Conservation (phyloP, 2,888 invertebrate species). For the Agrotis exclamationis region DNA sequence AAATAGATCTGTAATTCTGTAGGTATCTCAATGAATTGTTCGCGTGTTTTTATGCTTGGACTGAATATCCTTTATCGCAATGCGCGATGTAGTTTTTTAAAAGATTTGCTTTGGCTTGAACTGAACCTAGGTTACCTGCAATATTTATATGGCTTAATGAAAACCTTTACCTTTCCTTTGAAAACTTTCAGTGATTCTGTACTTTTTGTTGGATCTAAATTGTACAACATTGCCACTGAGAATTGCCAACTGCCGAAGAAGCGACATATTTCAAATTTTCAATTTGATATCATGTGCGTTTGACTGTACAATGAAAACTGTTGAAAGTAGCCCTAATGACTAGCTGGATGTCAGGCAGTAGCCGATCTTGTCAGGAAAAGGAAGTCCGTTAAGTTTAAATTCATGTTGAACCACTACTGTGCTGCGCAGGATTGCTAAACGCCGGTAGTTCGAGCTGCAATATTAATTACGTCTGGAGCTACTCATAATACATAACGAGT, state of each 20-base stretch:
- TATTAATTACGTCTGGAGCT: constrained; percentile 22
- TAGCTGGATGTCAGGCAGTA: neutral
- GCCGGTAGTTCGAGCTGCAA: constrained; percentile 19
- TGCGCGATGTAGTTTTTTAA: neutral
- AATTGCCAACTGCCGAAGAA: no score
- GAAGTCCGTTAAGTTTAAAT: constrained; percentile 24
- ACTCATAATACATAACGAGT: constrained; percentile 18
- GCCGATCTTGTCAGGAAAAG: constrained; percentile 19
- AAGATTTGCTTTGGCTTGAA: no score
- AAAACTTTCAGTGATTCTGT: no score
- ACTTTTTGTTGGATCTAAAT: no score
- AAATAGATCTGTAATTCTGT: constrained; percentile 50
- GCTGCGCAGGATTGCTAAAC: constrained; percentile 15
- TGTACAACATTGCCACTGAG: no score
- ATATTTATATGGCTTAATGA: no score
- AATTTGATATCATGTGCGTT: neutral
- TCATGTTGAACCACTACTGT: constrained; percentile 13
- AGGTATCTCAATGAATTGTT: constrained; percentile 26
- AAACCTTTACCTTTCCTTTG: no score
- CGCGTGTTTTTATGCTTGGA: constrained; percentile 7
- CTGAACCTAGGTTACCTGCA: no score
- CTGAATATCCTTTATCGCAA: neutral
- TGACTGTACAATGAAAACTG: neutral
- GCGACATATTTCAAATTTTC: no score
- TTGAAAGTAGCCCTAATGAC: neutral